Base-by-base conservation (phyloP, 1,140 invertebrate genomes). In the Episyrphus balteatus region DNA sequence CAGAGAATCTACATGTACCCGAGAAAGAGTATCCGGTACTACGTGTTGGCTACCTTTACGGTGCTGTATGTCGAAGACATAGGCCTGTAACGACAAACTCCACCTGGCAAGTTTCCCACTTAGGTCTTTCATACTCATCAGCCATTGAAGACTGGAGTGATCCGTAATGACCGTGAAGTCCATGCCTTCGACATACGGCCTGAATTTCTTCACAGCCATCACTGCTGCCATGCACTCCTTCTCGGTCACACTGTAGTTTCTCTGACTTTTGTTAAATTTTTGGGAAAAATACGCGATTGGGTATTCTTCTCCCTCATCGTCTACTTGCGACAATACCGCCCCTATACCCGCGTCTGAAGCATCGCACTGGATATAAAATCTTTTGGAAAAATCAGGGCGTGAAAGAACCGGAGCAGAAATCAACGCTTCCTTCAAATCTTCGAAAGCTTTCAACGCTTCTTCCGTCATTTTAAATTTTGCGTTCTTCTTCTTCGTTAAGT, bases 101-200 rank as follows among this genome's bases (percentile, higher is more conserved):
- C 72, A 76, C 30, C 70, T 47, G 0, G 68, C 65, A 14, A 75
- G 47, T 36, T 72, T 39, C 38, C 62, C 67, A 1, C 50, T 56
- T 2, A 63, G 58, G 44, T 73, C 64, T 50, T 65, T 69, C 5
- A 72, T 53, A 3, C 58, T 58, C 18, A 59, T 51, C 6, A 77
- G 53, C 67, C 70, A 77, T 26, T 52, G 50, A 5, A 77, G 53
- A 11, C 67, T 59, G 33, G 58, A 54, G 48, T 75, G 71, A 49
- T 78, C 73, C 0, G 74, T 75, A n/a, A 69, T 51, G 0, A 75
- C 60, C 1, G 38, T 66, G 46, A 78, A 74, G 12, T 64, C 47
- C 10, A 48, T 56, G 3, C 63, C 64, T 45, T 68, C 61, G 2
- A 76, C 42, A 56, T 68, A 77, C 18, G 51, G 50, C n/a, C 57